Conservation (phyloP, 2,113 vertebrate species). For the Hydrolagus affinis region DNA sequence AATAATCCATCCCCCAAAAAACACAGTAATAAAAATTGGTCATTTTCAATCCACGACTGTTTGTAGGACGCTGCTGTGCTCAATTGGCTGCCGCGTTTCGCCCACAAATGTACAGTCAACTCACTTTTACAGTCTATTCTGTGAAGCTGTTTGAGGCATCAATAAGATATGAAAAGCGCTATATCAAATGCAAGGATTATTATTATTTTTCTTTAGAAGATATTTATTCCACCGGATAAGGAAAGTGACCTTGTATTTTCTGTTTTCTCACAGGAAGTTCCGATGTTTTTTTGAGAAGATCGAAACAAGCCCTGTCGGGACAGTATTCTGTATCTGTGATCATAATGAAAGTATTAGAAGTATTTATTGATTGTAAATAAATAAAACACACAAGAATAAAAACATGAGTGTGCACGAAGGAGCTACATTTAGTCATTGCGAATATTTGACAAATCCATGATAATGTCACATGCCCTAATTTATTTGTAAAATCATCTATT, state of each 20-base stretch:
- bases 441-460: conserved; percentile 57
- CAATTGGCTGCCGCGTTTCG: no score
- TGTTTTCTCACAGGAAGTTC: conserved; percentile 52
- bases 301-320: conserved; percentile 52
- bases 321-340: conserved; percentile 65
- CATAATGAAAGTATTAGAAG: conserved; percentile 64
- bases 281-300: conserved; percentile 50
- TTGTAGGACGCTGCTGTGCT: no score
- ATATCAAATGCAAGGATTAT: no score
- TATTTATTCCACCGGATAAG: not conserved
- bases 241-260: not conserved
- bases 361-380: conserved; percentile 75
- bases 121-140: no score
- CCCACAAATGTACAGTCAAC: no score
- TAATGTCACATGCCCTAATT: conserved; percentile 70
- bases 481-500: conserved; percentile 59
- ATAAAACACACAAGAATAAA: conserved; percentile 64
- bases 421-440: conserved; percentile 65
- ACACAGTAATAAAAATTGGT: no score
- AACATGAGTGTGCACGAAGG: conserved; percentile 48
- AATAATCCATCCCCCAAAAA: no score
- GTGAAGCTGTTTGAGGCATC: no score
- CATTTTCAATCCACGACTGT: no score
- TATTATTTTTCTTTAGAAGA: no score
- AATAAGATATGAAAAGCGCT: no score